Percentiles rank a stretch among this genome's conserved stretches.
Conservation (phyloP, 2,888 invertebrate species). For the Slavum lentiscoides region DNA sequence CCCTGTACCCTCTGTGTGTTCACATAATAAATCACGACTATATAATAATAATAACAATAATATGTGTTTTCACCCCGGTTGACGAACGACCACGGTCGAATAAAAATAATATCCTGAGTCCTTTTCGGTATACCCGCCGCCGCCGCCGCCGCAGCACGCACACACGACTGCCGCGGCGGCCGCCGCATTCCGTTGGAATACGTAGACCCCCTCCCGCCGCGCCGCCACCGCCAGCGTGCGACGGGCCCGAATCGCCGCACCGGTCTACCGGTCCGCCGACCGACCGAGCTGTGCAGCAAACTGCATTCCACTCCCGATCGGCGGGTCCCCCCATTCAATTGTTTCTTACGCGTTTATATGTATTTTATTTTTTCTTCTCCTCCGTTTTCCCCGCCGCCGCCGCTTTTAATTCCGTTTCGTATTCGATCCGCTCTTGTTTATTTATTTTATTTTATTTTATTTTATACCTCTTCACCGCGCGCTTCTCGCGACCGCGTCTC, state of each 20-base stretch:
- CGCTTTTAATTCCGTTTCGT: constrained; percentile 47
- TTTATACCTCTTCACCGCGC: no score
- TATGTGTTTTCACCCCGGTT: constrained; percentile 38
- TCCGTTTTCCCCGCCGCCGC: background rate
- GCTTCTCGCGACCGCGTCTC: no score
- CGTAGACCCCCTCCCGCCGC: constrained; percentile 18
- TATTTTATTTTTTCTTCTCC: constrained; percentile 29
- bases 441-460: constrained; percentile 1
- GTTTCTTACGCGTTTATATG: constrained; percentile 29
- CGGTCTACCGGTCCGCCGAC: constrained; percentile 21
- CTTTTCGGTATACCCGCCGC: constrained; percentile 19
- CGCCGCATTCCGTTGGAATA: constrained; percentile 33
- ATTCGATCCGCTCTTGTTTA: constrained; percentile 12
- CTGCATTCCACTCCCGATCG: constrained; percentile 51
- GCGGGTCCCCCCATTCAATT: constrained; percentile 29
- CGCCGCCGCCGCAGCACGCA: background rate
- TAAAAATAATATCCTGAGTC: background rate
- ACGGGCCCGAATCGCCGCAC: background rate
- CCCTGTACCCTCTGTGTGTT: background rate
- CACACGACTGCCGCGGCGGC: background rate
- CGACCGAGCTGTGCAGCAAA: constrained; percentile 32
- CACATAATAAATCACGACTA: background rate
- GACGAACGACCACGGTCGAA: constrained; percentile 40
- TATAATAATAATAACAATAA: background rate
- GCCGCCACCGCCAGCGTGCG: no score